These are phyloP conservation scores for Cepaea hortensis DNA, from an alignment of 2,888 invertebrate genomes.

Conservation along the genomic window DNA sequence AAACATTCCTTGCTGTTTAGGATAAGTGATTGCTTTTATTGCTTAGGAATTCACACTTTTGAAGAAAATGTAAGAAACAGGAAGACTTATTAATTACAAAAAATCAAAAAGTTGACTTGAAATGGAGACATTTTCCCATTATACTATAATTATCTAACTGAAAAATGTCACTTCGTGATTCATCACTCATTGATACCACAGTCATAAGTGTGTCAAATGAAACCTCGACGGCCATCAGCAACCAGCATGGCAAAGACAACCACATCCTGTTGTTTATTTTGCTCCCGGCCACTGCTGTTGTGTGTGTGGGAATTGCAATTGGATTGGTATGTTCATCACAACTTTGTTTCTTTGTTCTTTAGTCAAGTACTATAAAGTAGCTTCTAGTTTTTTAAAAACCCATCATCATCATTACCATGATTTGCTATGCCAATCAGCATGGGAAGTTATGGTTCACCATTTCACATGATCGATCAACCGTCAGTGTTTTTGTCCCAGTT, in stretches of 20 bases:
- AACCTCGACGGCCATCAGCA: not conserved
- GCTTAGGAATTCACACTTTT: not conserved
- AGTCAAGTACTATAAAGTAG: not conserved
- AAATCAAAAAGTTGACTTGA: too few relatives aligned
- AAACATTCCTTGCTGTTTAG: too few relatives aligned
- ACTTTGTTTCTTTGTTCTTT: too few relatives aligned
- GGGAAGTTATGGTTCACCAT: too few relatives aligned
- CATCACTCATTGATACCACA: constrained; percentile 4
- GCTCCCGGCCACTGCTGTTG: constrained; percentile 29
- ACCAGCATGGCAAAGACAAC: not conserved
- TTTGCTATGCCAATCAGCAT: too few relatives aligned
- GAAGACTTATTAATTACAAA: not conserved
- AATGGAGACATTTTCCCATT: too few relatives aligned
- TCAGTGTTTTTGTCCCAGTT: too few relatives aligned
- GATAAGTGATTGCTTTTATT: not conserved
- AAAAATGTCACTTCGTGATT: constrained; percentile 2
- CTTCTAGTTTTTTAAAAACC: not conserved
- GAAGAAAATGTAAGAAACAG: not conserved
- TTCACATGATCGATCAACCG: too few relatives aligned
- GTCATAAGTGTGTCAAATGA: constrained; percentile 9
- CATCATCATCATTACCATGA: too few relatives aligned
- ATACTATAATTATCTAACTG: too few relatives aligned
- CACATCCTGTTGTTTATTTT: constrained; percentile 26
- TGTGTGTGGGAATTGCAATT: constrained; percentile 34
- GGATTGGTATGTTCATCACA: constrained; percentile 25